phyloP scores from a whole-genome alignment of 1,140 invertebrate species.

The Eriocheir sinensis region DNA sequence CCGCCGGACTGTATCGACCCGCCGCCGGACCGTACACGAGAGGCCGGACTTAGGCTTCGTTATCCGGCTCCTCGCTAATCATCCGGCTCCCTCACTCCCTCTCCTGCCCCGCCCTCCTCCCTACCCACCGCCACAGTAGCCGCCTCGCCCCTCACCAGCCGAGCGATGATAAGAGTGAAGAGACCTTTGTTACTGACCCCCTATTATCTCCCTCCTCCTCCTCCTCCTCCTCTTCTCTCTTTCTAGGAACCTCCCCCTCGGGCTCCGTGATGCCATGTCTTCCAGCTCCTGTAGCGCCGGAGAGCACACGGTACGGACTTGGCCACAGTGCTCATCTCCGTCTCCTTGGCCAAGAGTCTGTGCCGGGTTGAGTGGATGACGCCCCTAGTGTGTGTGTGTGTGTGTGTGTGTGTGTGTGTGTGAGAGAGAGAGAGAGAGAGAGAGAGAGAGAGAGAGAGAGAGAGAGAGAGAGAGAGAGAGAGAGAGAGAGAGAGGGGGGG shows the following conservation, averaged over 20 bases:
- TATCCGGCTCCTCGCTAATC: background rate
- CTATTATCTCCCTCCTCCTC: background rate
- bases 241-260: too few relatives aligned
- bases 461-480: constrained; percentile 33
- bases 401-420: too few relatives aligned
- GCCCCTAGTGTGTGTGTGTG: too few relatives aligned
- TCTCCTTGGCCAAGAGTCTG: too few relatives aligned
- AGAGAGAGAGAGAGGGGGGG: constrained; percentile 49
- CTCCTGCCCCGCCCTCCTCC: background rate
- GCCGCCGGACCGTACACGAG: background rate
- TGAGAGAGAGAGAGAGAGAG: constrained; percentile 47
- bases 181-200: background rate
- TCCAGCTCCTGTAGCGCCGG: too few relatives aligned
- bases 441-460: constrained; percentile 54
- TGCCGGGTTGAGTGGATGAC: too few relatives aligned
- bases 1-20: background rate
- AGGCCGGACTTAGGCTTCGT: constrained; percentile 2
- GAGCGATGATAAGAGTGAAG: background rate
- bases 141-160: background rate
- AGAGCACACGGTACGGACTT: too few relatives aligned
- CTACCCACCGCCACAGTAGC: background rate
- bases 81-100: background rate
- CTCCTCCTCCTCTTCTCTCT: too few relatives aligned
- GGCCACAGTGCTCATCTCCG: too few relatives aligned
- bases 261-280: too few relatives aligned